These are phyloP conservation scores for Hemicrepidius hirtus DNA, from an alignment of 2,888 invertebrate genomes.

Conservation along the genomic window DNA sequence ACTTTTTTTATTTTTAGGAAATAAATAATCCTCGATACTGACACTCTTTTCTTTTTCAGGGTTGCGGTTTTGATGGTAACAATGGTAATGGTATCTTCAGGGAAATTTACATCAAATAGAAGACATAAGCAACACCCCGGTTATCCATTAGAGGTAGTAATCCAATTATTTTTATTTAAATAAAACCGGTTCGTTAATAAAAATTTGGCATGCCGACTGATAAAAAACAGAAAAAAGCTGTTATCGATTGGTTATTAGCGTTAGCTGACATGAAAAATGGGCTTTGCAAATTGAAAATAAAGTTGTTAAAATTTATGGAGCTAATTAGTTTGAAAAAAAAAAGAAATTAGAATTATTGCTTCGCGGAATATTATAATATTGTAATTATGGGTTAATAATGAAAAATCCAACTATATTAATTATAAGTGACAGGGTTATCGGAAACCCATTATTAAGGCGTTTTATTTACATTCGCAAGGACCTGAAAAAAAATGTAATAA, in stretches of 20 bases:
- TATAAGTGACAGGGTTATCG: constrained; percentile 40
- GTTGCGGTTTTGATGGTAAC: constrained; percentile 63
- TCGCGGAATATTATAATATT: constrained; percentile 36
- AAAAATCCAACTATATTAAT: constrained; percentile 41
- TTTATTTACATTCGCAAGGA: constrained; percentile 10
- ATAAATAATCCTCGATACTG: background rate
- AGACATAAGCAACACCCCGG: constrained; percentile 19
- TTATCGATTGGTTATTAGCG: constrained; percentile 6
- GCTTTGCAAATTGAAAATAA: constrained; percentile 35
- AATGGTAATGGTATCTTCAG: constrained; percentile 62
- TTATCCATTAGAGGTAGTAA: constrained; percentile 43
- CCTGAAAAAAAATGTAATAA: background rate
- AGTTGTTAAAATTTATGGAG: constrained; percentile 39
- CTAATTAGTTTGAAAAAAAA: constrained; percentile 25
- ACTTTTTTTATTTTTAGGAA: constrained; percentile 21
- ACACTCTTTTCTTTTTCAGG: constrained; percentile 60
- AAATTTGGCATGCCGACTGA: background rate
- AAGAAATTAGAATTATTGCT: constrained; percentile 21
- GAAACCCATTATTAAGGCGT: constrained; percentile 25
- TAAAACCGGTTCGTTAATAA: background rate
- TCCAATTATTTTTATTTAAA: background rate
- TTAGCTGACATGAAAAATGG: constrained; percentile 3
- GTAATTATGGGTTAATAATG: constrained; percentile 41
- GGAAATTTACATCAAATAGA: constrained; percentile 48
- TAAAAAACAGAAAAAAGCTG: background rate